phyloP scores from a whole-genome alignment of 2,113 vertebrate genomes.

The Xenopus borealis region DNA sequence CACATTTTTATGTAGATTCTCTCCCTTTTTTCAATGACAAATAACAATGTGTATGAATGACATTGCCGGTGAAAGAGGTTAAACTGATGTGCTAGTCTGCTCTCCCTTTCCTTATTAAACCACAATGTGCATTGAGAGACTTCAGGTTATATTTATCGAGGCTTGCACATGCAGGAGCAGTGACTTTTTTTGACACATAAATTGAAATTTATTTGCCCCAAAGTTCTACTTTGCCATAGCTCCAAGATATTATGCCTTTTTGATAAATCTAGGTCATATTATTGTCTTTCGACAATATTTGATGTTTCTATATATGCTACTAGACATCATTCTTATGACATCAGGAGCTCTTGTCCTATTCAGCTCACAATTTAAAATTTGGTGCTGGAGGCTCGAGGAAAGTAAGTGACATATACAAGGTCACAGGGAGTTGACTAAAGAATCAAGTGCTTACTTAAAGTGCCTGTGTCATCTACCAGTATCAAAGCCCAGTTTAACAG shows the following conservation, averaged over 20 bases:
- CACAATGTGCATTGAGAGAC: background rate
- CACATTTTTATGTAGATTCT: slow-evolving; percentile 1
- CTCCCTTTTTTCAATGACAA: slow-evolving; percentile 36
- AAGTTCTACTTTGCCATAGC: background rate
- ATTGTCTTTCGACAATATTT: background rate
- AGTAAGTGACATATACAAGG: background rate
- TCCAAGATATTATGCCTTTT: background rate
- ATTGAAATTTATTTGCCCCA: background rate
- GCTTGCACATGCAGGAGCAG: background rate
- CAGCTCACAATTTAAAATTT: background rate
- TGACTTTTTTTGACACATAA: background rate
- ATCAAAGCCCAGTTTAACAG: too few species aligned
- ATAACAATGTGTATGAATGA: slow-evolving; percentile 26
- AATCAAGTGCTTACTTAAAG: background rate
- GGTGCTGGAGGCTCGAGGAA: background rate
- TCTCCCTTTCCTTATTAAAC: background rate
- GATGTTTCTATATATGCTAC: background rate
- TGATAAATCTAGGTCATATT: background rate
- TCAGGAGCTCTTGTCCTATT: background rate
- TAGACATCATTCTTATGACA: background rate
- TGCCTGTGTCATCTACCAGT: too few species aligned
- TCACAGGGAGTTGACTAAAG: background rate
- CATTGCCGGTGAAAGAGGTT: slow-evolving; percentile 52
- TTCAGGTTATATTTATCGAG: background rate
- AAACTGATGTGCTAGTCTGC: background rate